Conservation (phyloP, 2,797 vertebrate species). For the Peromyscus attwateri region DNA sequence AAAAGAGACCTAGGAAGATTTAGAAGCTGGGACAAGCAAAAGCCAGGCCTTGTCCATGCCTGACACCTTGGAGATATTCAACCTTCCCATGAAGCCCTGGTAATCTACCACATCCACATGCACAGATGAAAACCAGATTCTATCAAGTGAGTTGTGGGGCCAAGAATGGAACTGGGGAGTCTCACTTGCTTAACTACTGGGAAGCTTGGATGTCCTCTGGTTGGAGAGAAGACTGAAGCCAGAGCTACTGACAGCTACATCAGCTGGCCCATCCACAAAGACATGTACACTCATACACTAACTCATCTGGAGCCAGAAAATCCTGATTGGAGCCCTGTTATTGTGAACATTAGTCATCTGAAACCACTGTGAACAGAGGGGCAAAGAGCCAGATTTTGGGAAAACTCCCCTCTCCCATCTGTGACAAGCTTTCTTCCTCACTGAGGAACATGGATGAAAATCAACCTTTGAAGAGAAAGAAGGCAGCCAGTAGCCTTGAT, state of each 20-base stretch:
- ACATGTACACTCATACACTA: neutral
- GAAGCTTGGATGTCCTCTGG: neutral
- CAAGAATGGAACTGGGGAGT: neutral
- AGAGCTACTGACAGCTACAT: neutral
- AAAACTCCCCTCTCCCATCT: neutral
- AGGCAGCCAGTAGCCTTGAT: neutral
- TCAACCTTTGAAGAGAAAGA: neutral
- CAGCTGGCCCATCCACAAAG: neutral
- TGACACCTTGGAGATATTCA: neutral
- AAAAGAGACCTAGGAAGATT: neutral
- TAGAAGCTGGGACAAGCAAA: neutral
- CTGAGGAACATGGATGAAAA: neutral
- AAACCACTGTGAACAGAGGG: neutral
- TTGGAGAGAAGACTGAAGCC: neutral
- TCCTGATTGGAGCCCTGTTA: neutral
- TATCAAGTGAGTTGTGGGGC: neutral
- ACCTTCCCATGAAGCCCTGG: neutral
- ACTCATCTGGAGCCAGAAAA: neutral
- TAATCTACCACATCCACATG: neutral
- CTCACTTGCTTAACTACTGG: neutral
- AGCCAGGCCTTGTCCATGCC: neutral
- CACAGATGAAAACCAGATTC: neutral
- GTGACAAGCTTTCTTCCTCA: neutral
- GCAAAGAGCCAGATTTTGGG: neutral
- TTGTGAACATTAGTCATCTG: neutral